Percentiles rank a stretch among this genome's conserved stretches.
These are phyloP conservation scores for Athalia cordata DNA, from an alignment of 2,888 invertebrate genomes.

Conservation along the genomic window DNA sequence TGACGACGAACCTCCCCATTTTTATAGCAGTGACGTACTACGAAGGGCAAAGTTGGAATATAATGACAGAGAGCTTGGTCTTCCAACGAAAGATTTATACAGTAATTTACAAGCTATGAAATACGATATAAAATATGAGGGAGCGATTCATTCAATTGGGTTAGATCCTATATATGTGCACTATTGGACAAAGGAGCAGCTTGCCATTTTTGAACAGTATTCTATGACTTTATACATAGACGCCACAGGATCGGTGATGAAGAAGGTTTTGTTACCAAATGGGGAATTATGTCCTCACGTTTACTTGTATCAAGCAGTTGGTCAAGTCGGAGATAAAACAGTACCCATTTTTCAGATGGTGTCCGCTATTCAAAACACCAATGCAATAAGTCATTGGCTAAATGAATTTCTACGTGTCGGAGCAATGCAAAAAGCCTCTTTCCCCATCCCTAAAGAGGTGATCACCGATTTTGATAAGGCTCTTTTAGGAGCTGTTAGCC, in stretches of 20 bases:
- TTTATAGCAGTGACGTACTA: not conserved
- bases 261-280: conserved; percentile 44
- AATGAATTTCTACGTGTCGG: conserved; percentile 49
- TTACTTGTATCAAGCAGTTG: conserved; percentile 47
- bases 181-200: conserved; percentile 29
- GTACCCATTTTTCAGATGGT: conserved; percentile 51
- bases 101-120: conserved; percentile 14
- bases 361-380: conserved; percentile 49
- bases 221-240: conserved; percentile 6
- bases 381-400: conserved; percentile 48
- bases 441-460: conserved; percentile 48
- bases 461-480: conserved; percentile 39
- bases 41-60: conserved; percentile 4
- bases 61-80: conserved; percentile 28
- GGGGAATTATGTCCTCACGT: conserved; percentile 38
- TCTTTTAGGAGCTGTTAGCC: conserved; percentile 5
- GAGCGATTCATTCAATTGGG: conserved; percentile 19
- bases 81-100: conserved; percentile 6
- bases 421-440: conserved; percentile 36
- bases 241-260: conserved; percentile 19
- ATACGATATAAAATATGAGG: conserved; percentile 9
- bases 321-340: conserved; percentile 37
- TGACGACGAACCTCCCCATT: conserved; percentile 8
- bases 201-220: conserved; percentile 22
- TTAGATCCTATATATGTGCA: conserved; percentile 32